Percentiles rank a stretch among this genome's conserved stretches.
Evolutionary conservation across 2,888 invertebrate genomes (phyloP).

Genomic region (Brenthis hecate): DNA sequence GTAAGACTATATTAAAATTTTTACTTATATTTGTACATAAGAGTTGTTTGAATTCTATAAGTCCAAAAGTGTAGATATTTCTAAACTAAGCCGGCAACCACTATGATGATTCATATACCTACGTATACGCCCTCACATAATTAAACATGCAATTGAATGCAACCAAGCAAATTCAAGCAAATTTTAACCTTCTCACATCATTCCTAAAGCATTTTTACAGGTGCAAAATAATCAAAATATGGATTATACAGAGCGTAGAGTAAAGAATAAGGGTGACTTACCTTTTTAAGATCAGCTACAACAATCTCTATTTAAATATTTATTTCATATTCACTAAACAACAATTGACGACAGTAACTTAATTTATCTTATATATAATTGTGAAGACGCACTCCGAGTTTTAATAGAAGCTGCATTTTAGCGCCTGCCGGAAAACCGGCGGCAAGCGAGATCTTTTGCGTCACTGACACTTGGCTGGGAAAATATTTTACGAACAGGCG

Average conservation of each 20-base stretch:
- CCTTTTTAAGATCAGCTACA: slow-evolving; percentile 54
- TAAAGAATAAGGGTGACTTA: slow-evolving; percentile 45
- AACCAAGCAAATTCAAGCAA: slow-evolving; percentile 15
- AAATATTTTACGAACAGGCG: slow-evolving; percentile 58
- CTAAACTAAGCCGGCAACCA: slow-evolving; percentile 12
- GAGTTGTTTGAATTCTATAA: neutral
- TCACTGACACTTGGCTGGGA: slow-evolving; percentile 63
- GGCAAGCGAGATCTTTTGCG: slow-evolving; percentile 59
- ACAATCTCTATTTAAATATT: slow-evolving; percentile 50
- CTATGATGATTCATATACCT: slow-evolving; percentile 21
- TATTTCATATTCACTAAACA: slow-evolving; percentile 61
- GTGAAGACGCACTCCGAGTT: slow-evolving; percentile 45
- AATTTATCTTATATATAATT: slow-evolving; percentile 51
- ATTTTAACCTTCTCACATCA: slow-evolving; percentile 19
- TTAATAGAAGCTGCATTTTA: slow-evolving; percentile 52
- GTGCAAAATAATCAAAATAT: slow-evolving; percentile 15
- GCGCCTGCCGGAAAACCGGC: slow-evolving; percentile 67
- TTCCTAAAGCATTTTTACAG: slow-evolving; percentile 19
- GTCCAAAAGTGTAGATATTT: neutral
- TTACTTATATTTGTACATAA: neutral
- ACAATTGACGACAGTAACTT: slow-evolving; percentile 69
- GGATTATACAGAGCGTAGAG: slow-evolving; percentile 8
- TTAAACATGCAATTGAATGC: slow-evolving; percentile 4
- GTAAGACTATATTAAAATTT: too few species aligned
- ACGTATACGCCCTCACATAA: slow-evolving; percentile 23